These are phyloP conservation scores for Chymomyza costata DNA, from an alignment of 1,140 invertebrate species.

Conservation along the genomic window DNA sequence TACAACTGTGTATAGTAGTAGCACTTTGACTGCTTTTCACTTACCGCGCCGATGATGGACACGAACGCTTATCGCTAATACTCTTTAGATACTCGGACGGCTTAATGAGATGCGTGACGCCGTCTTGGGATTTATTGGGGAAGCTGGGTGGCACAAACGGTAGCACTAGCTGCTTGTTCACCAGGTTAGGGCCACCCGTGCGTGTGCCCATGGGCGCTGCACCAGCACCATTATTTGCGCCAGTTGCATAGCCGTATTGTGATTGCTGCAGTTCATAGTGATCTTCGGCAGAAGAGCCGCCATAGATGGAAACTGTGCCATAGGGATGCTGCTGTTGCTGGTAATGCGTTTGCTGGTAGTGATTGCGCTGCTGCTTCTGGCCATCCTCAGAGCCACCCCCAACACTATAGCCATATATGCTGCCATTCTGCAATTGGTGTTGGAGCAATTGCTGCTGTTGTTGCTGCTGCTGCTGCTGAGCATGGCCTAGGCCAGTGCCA, in stretches of 20 bases:
- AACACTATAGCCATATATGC: slow-evolving; percentile 15
- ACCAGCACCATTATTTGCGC: slow-evolving; percentile 25
- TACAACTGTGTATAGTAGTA: background rate
- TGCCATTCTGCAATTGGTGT: slow-evolving; percentile 18
- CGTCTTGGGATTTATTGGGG: slow-evolving; percentile 79
- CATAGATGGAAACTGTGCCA: too few species aligned
- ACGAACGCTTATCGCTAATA: slow-evolving; percentile 82
- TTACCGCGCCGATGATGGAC: slow-evolving; percentile 76
- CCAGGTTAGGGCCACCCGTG: slow-evolving; percentile 79
- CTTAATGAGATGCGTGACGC: slow-evolving; percentile 88
- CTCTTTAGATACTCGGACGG: slow-evolving; percentile 93
- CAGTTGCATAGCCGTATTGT: slow-evolving; percentile 45
- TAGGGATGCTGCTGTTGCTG: slow-evolving; percentile 17
- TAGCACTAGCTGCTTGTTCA: slow-evolving; percentile 88
- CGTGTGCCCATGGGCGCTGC: slow-evolving; percentile 24
- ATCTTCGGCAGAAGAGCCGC: slow-evolving; percentile 57
- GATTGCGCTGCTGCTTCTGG: background rate
- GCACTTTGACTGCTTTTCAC: slow-evolving; percentile 25
- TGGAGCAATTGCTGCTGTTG: slow-evolving; percentile 6
- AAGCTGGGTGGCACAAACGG: slow-evolving; percentile 94
- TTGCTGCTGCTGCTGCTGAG: too few species aligned
- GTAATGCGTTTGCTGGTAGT: slow-evolving; percentile 9
- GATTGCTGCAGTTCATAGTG: slow-evolving; percentile 65
- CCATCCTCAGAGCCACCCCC: too few species aligned
- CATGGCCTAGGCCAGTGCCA: too few species aligned